A percentile compares a stretch with the other conserved stretches of the same genome.
These are phyloP conservation scores for Corydoras sp. DNA, from an alignment of 2,113 vertebrate species.

Conservation along the genomic window DNA sequence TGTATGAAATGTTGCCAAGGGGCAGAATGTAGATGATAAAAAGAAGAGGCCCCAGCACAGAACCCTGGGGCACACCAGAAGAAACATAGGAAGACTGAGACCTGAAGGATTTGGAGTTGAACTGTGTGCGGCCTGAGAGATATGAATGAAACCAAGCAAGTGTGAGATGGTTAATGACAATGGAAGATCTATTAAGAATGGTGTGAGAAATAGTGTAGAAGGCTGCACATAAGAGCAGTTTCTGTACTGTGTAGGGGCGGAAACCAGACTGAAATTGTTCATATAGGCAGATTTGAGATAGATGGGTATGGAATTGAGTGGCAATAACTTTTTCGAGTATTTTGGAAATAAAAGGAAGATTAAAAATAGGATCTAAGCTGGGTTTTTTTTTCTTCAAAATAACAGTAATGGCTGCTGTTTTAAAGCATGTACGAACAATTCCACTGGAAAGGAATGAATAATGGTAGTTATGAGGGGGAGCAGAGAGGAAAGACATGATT, in stretches of 20 bases:
- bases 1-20: neutral
- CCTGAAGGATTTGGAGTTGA: neutral
- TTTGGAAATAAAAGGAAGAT: neutral
- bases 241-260: neutral
- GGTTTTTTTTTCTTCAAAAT: no score
- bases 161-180: neutral
- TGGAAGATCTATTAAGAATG: neutral
- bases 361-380: neutral
- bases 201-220: neutral
- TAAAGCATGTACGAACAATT: no score
- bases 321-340: conserved; percentile 4
- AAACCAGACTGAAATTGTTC: neutral
- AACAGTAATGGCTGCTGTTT: no score
- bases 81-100: neutral
- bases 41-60: neutral
- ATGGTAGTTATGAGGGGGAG: no score
- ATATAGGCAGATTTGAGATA: neutral
- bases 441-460: no score
- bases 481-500: no score
- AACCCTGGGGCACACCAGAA: neutral
- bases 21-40: neutral
- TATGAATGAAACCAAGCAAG: neutral
- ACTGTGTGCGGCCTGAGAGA: neutral
- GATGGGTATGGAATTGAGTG: neutral
- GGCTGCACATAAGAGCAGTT: neutral